These are phyloP conservation scores for Orchesella flavescens DNA, from an alignment of 2,888 invertebrate genomes.

Conservation along the genomic window DNA sequence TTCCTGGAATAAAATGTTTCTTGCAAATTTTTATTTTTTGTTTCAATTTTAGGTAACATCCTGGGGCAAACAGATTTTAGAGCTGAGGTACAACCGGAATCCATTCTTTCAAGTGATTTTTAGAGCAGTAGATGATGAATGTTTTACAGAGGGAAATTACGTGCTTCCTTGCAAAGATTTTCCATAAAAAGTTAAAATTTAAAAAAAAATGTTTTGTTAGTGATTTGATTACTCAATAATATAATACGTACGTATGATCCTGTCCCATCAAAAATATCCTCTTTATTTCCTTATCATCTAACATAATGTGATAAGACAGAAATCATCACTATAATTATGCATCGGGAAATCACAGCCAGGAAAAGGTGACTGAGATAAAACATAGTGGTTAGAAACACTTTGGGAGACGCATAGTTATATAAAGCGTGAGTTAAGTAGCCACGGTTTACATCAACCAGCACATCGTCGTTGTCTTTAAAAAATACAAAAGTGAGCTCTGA, in stretches of 20 bases:
- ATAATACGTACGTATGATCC: no score
- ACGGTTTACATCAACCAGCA: neutral
- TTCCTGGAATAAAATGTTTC: neutral
- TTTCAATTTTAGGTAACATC: constrained; percentile 20
- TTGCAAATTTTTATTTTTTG: neutral
- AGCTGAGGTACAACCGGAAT: constrained; percentile 10
- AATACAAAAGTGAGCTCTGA: neutral
- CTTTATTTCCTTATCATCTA: no score
- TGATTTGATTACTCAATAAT: neutral
- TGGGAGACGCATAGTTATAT: constrained; percentile 1
- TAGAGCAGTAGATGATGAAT: constrained; percentile 33
- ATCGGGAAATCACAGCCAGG: neutral
- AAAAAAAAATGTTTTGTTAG: neutral
- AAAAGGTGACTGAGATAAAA: constrained; percentile 45
- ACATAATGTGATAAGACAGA: no score
- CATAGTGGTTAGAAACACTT: constrained; percentile 15
- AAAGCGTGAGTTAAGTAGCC: constrained; percentile 32
- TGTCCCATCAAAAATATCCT: no score
- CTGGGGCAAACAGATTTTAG: constrained; percentile 39
- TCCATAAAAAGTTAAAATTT: constrained; percentile 22
- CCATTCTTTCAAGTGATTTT: constrained; percentile 48
- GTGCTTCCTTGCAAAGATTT: constrained; percentile 41
- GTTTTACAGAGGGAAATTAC: constrained; percentile 40
- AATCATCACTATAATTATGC: no score
- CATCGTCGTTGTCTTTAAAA: constrained; percentile 4